Conservation (phyloP, 2,797 vertebrate species). For the Melanotaenia pygmaea region DNA sequence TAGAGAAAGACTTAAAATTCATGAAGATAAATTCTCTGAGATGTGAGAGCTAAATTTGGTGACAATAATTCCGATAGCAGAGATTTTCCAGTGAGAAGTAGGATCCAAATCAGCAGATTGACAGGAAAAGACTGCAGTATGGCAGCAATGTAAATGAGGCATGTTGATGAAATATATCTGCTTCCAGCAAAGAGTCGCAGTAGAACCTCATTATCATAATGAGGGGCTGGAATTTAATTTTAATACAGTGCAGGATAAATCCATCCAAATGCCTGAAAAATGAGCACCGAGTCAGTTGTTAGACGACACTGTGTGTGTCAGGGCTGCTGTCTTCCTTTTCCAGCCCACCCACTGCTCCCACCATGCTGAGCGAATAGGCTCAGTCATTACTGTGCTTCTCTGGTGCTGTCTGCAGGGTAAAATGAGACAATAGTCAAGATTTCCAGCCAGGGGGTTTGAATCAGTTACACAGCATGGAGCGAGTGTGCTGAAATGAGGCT, state of each 20-base stretch:
- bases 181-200: slow-evolving; percentile 1
- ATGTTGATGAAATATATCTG: slow-evolving; percentile 18
- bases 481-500: slow-evolving; percentile 62
- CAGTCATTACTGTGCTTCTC: slow-evolving; percentile 77
- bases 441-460: slow-evolving; percentile 74
- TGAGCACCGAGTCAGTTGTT: slow-evolving; percentile 21
- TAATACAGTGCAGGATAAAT: slow-evolving; percentile 11
- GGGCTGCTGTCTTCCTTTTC: slow-evolving; percentile 33
- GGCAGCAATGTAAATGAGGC: slow-evolving; percentile 15
- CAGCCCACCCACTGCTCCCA: slow-evolving; percentile 58
- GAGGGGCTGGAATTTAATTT: slow-evolving; percentile 38
- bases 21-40: neutral
- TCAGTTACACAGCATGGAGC: slow-evolving; percentile 77
- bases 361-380: slow-evolving; percentile 77
- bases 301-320: slow-evolving; percentile 9
- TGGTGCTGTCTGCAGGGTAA: slow-evolving; percentile 73
- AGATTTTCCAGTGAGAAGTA: neutral
- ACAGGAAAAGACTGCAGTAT: neutral
- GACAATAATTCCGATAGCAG: neutral
- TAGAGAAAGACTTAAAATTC: neutral
- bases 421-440: slow-evolving; percentile 81
- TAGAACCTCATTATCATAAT: slow-evolving; percentile 32
- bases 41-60: neutral
- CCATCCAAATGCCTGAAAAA: slow-evolving; percentile 14
- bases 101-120: too few species aligned